A percentile compares a stretch with the other conserved stretches of the same genome.
phyloP scores from a whole-genome alignment of 1,140 invertebrate genomes.

The Ctenoplectra terminalis region DNA sequence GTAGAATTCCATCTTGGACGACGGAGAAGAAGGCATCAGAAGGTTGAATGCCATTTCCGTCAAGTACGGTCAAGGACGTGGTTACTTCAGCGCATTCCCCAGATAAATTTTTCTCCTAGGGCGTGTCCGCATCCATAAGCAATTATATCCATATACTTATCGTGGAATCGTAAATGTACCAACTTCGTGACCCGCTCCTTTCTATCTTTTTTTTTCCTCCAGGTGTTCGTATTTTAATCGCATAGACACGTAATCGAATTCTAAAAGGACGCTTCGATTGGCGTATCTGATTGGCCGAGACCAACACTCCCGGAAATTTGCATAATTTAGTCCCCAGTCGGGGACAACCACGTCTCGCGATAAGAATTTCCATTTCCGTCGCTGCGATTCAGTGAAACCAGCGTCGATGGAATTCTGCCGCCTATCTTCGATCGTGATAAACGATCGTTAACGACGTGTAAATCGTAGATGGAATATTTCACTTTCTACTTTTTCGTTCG shows the following conservation, averaged over 20 bases:
- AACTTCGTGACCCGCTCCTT: conserved; percentile 6
- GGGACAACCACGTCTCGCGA: not conserved
- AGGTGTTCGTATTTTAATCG: not conserved
- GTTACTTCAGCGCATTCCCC: conserved; percentile 71
- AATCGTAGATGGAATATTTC: conserved; percentile 6
- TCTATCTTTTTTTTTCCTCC: not conserved
- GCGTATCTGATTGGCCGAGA: not conserved
- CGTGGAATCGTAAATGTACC: conserved; percentile 18
- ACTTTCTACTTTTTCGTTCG: conserved; percentile 17
- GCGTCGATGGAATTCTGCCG: not conserved
- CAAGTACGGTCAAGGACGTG: conserved; percentile 73
- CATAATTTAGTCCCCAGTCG: conserved; percentile 36
- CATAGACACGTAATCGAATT: conserved; percentile 36
- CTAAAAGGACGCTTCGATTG: not conserved
- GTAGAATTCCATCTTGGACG: conserved; percentile 32
- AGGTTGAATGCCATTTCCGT: conserved; percentile 51
- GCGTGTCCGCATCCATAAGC: conserved; percentile 72
- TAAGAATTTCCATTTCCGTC: conserved; percentile 36
- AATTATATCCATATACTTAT: conserved; percentile 59
- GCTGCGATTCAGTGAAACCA: not conserved
- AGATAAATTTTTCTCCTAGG: conserved; percentile 72
- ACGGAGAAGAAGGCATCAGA: conserved; percentile 27
- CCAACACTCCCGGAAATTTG: conserved; percentile 26
- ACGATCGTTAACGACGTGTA: conserved; percentile 9
- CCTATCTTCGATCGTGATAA: conserved; percentile 10